Evolutionary conservation across 2,888 invertebrate genomes (phyloP).

Genomic region (Eilema griseolum): DNA sequence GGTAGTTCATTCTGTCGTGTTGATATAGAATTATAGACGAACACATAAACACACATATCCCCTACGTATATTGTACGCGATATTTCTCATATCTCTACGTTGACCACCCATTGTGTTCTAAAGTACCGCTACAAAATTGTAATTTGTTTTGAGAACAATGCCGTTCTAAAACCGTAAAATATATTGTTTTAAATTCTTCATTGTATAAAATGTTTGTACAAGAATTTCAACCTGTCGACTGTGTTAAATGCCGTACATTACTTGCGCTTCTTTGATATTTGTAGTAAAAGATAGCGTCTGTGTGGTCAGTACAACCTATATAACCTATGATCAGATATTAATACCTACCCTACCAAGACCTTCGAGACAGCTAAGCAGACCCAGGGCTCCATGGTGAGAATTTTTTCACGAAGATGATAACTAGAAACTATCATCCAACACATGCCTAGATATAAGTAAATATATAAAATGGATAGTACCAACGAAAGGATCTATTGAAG

Average conservation of each 20-base stretch:
- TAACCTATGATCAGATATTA: not conserved
- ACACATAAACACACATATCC: constrained; percentile 20
- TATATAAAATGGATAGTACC: constrained; percentile 19
- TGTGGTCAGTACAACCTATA: not conserved
- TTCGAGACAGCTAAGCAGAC: too few species aligned
- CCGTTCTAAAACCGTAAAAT: constrained; percentile 13
- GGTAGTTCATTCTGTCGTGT: not conserved
- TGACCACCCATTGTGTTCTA: constrained; percentile 31
- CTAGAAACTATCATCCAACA: too few species aligned
- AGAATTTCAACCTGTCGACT: not conserved
- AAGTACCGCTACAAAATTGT: constrained; percentile 31
- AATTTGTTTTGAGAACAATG: constrained; percentile 42
- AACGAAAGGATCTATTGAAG: constrained; percentile 32
- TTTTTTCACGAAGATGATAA: too few species aligned
- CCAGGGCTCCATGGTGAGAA: too few species aligned
- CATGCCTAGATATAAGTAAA: not conserved
- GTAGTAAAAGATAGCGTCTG: not conserved
- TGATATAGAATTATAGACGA: not conserved
- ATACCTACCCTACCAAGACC: too few species aligned
- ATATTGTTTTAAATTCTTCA: constrained; percentile 19
- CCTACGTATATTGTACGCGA: constrained; percentile 17
- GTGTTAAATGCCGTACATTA: not conserved
- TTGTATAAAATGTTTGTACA: constrained; percentile 8
- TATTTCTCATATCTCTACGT: constrained; percentile 35
- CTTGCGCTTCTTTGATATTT: not conserved